Conservation (phyloP, 2,797 vertebrate species). For the Sternarchorhynchus goeldii region DNA sequence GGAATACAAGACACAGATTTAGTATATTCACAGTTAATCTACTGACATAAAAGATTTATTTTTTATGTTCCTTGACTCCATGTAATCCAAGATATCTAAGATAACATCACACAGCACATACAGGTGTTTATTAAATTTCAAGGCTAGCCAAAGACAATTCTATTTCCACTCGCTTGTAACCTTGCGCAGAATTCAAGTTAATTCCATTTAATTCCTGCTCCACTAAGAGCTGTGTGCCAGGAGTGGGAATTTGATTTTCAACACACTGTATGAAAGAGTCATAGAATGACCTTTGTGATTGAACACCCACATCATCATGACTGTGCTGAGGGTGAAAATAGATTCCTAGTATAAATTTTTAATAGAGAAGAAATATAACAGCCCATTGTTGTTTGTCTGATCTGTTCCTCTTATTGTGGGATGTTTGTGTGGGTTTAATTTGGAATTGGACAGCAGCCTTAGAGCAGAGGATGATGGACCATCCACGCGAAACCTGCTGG, state of each 20-base stretch:
- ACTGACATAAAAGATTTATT: too few relatives aligned
- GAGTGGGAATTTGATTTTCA: slow-evolving; percentile 3
- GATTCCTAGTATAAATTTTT: slow-evolving; percentile 20
- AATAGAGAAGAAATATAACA: slow-evolving; percentile 1
- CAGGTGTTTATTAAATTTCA: too few relatives aligned
- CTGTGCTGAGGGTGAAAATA: slow-evolving; percentile 7
- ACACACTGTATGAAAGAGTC: slow-evolving; percentile 25
- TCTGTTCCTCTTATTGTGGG: slow-evolving; percentile 32
- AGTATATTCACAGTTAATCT: too few relatives aligned
- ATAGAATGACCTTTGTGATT: slow-evolving; percentile 11
- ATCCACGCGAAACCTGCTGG: slow-evolving; percentile 54
- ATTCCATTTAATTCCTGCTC: not conserved
- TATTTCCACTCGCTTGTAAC: not conserved
- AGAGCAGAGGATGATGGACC: slow-evolving; percentile 37
- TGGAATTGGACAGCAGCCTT: slow-evolving; percentile 30
- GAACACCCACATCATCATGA: slow-evolving; percentile 28
- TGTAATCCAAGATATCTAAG: too few relatives aligned
- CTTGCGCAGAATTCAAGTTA: not conserved
- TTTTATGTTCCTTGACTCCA: too few relatives aligned
- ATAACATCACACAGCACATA: too few relatives aligned
- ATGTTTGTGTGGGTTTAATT: slow-evolving; percentile 31
- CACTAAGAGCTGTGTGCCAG: not conserved
- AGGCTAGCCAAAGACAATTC: too few relatives aligned
- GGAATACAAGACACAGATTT: too few relatives aligned
- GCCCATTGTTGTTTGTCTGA: slow-evolving; percentile 5